phyloP scores from a whole-genome alignment of 1,140 invertebrate species.

The Sitobion miscanthi region DNA sequence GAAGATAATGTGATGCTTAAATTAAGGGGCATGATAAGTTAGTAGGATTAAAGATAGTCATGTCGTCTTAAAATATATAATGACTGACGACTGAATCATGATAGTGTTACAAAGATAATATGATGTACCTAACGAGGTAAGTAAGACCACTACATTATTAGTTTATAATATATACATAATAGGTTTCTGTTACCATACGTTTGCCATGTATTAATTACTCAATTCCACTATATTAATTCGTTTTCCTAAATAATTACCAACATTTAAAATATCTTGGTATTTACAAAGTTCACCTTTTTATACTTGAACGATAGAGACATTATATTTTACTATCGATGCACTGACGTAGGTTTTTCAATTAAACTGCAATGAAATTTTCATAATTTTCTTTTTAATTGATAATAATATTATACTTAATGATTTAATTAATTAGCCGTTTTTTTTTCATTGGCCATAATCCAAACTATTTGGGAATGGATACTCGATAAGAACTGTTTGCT shows the following conservation, averaged over 20 bases:
- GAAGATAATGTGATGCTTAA: background rate
- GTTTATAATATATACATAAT: background rate
- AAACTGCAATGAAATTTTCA: background rate
- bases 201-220: background rate
- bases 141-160: background rate
- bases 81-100: background rate
- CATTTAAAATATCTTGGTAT: background rate
- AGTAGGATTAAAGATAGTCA: background rate
- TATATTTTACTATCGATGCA: background rate
- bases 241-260: background rate
- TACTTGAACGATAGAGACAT: background rate
- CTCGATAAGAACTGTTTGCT: conserved; percentile 28
- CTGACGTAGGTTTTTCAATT: background rate
- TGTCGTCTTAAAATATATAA: background rate
- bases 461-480: conserved; percentile 28
- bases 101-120: background rate
- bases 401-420: background rate
- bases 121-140: background rate
- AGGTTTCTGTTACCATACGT: background rate
- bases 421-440: background rate
- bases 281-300: background rate
- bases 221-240: background rate
- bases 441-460: background rate
- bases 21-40: too few species aligned
- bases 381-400: background rate